Evolutionary conservation across 2,113 vertebrate genomes (phyloP).

Genomic region (Trachemys scripta): DNA sequence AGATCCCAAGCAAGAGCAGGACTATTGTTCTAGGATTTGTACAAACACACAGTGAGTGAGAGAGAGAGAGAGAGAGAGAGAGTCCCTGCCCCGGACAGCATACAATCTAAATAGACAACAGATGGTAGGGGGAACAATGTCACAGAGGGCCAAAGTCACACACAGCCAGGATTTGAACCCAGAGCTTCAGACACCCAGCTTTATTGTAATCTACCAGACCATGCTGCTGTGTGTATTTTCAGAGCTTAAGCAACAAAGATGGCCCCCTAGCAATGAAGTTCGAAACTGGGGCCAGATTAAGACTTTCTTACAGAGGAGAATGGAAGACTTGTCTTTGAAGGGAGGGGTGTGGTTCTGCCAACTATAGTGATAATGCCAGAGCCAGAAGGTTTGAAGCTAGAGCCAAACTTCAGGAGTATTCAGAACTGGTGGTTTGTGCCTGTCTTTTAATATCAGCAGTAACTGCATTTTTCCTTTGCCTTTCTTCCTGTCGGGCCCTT

Average conservation of each 20-base stretch:
- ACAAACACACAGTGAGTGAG: not conserved
- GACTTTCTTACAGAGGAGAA: not conserved
- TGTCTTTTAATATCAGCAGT: not conserved
- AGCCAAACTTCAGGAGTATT: not conserved
- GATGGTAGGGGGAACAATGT: not conserved
- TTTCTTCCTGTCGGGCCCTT: not conserved
- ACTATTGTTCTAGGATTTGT: not conserved
- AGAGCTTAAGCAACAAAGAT: not conserved
- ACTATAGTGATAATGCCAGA: not conserved
- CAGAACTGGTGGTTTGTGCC: not conserved
- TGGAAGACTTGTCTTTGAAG: not conserved
- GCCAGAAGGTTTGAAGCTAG: not conserved
- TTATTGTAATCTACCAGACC: not conserved
- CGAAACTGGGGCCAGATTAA: not conserved
- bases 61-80: not conserved
- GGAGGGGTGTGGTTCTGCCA: not conserved
- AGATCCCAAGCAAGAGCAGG: not conserved
- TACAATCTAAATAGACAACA: not conserved
- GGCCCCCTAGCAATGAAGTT: not conserved
- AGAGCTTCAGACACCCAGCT: not conserved
- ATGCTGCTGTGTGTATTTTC: not conserved
- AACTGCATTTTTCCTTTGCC: not conserved
- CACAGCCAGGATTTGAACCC: not conserved
- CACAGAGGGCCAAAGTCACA: not conserved
- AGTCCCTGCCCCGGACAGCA: not conserved